A percentile compares a stretch with the other conserved stretches of the same genome.
phyloP scores from a whole-genome alignment of 2,888 invertebrate genomes.

The Ganaspis brasiliensis region DNA sequence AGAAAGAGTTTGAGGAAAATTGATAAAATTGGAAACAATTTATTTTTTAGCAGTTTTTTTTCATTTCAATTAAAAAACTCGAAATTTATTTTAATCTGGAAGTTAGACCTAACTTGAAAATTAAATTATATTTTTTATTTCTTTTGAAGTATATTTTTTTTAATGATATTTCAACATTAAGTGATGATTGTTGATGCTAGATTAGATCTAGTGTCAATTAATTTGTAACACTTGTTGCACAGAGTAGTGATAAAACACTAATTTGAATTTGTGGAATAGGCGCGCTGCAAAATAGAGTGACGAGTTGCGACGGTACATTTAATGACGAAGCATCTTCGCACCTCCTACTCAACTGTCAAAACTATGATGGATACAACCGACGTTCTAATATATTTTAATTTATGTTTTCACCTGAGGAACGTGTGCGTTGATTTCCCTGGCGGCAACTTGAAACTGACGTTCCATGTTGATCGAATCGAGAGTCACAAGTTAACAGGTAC shows the following conservation, averaged over 20 bases:
- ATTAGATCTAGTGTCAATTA: neutral
- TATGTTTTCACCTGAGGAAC: slow-evolving; percentile 69
- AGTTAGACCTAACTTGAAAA: too few species aligned
- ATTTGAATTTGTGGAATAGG: slow-evolving; percentile 3
- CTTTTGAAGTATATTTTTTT: too few species aligned
- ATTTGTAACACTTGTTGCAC: slow-evolving; percentile 37
- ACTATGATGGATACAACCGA: slow-evolving; percentile 43
- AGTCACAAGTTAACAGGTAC: slow-evolving; percentile 38
- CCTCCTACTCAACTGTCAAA: slow-evolving; percentile 37
- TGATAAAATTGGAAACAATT: too few species aligned
- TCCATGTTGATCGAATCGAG: slow-evolving; percentile 41
- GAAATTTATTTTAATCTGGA: too few species aligned
- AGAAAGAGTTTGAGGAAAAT: too few species aligned
- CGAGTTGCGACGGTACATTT: slow-evolving; percentile 8
- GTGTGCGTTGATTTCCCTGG: slow-evolving; percentile 58
- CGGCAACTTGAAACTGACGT: slow-evolving; percentile 49
- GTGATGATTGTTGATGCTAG: too few species aligned
- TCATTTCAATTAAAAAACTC: too few species aligned
- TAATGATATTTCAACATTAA: too few species aligned
- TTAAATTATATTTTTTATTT: too few species aligned
- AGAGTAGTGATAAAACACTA: neutral
- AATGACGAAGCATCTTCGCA: slow-evolving; percentile 42
- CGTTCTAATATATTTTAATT: slow-evolving; percentile 69
- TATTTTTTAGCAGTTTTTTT: too few species aligned
- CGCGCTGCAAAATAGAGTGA: slow-evolving; percentile 4